Evolutionary conservation across 2,888 invertebrate species (phyloP).

Genomic region (Seira musarum): DNA sequence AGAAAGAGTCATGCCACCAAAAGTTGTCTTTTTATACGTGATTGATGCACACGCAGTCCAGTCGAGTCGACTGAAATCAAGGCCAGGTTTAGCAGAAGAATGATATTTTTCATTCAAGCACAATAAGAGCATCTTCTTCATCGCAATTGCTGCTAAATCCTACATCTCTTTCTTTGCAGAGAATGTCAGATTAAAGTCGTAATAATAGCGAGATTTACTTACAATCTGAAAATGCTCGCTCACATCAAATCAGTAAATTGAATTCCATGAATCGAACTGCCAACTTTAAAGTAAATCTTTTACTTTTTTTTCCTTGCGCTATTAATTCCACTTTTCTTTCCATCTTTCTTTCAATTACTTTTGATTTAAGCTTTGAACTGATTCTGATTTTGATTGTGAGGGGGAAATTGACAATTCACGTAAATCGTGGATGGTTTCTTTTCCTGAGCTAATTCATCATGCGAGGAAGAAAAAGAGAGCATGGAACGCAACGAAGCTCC

Average conservation of each 20-base stretch:
- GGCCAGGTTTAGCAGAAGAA: too few relatives aligned
- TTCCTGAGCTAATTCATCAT: neutral
- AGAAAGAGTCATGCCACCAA: neutral
- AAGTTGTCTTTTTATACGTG: constrained; percentile 4
- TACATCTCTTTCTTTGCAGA: neutral
- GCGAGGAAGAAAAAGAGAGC: too few relatives aligned
- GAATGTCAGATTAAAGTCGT: too few relatives aligned
- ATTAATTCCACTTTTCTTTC: neutral
- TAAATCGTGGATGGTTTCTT: too few relatives aligned
- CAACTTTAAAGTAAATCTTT: constrained; percentile 14
- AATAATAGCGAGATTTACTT: too few relatives aligned
- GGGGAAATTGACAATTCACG: too few relatives aligned
- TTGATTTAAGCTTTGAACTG: neutral
- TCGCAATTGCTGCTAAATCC: neutral
- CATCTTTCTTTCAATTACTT: too few relatives aligned
- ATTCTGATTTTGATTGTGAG: too few relatives aligned
- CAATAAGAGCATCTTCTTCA: neutral
- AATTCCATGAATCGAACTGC: constrained; percentile 27
- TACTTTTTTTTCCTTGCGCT: neutral
- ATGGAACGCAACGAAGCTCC: too few relatives aligned
- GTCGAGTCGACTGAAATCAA: too few relatives aligned
- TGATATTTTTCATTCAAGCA: too few relatives aligned
- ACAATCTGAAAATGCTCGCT: too few relatives aligned
- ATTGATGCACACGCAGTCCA: constrained; percentile 29
- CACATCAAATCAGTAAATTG: neutral